A percentile compares a stretch with the other conserved stretches of the same genome.
These are phyloP conservation scores for Patella ulyssiponensis DNA, from an alignment of 2,888 invertebrate genomes.

Conservation along the genomic window DNA sequence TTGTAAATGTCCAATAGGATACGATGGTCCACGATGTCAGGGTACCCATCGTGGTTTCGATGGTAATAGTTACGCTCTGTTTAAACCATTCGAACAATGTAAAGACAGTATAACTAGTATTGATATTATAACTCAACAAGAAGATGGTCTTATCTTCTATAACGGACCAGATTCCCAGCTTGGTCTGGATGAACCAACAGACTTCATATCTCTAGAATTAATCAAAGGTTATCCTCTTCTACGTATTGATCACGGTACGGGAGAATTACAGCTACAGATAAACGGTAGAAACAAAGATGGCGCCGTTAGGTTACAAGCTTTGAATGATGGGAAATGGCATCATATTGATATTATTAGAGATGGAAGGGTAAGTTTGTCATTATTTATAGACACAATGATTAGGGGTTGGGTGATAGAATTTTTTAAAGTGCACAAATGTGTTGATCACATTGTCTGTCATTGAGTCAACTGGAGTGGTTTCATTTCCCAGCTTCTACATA, in stretches of 20 bases:
- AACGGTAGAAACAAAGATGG: conserved; percentile 72
- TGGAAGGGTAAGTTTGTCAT: conserved; percentile 59
- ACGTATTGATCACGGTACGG: conserved; percentile 92
- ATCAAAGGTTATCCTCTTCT: conserved; percentile 92
- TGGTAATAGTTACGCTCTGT: conserved; percentile 98
- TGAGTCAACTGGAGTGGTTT: too few relatives aligned
- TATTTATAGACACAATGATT: too few relatives aligned
- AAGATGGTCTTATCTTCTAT: conserved; percentile 92
- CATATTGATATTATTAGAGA: conserved; percentile 87
- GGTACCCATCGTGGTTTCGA: conserved; percentile 91
- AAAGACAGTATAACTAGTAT: conserved; percentile 94
- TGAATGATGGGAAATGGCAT: conserved; percentile 99
- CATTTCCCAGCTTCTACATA: too few relatives aligned
- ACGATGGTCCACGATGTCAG: conserved; percentile 96
- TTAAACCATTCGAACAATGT: conserved; percentile 87
- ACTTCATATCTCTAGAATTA: conserved; percentile 94
- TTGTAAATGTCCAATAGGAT: conserved; percentile 93
- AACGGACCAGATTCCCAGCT: conserved; percentile 83
- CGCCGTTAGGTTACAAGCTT: conserved; percentile 54
- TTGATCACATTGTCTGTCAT: too few relatives aligned
- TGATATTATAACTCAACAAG: conserved; percentile 90
- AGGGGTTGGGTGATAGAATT: too few relatives aligned
- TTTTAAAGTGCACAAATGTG: too few relatives aligned
- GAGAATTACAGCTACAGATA: conserved; percentile 85
- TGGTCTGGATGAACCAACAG: conserved; percentile 71